Percentiles rank a stretch among this genome's conserved stretches.
These are phyloP conservation scores for Antidorcas marsupialis DNA, from an alignment of 2,113 vertebrate species.

Conservation along the genomic window DNA sequence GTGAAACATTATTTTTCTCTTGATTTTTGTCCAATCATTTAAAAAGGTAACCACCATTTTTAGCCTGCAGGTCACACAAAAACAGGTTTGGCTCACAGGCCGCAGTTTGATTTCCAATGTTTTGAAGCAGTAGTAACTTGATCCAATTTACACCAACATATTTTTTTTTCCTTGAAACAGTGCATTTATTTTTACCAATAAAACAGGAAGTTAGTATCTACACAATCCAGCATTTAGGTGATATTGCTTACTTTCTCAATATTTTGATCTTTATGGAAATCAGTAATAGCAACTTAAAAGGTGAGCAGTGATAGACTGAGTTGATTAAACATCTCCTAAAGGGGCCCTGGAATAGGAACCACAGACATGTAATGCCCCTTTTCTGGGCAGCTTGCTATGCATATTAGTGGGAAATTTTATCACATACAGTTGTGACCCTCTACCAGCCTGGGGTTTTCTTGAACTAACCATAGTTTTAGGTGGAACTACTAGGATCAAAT, in stretches of 20 bases:
- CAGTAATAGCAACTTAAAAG: constrained; percentile 4
- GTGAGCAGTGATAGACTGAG: neutral
- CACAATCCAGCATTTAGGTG: neutral
- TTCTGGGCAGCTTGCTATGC: neutral
- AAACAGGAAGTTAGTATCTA: neutral
- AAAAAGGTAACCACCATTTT: neutral
- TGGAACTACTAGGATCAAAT: neutral
- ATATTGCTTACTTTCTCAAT: neutral
- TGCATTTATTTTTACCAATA: neutral
- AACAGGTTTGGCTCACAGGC: neutral
- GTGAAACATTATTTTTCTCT: neutral
- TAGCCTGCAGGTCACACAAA: neutral
- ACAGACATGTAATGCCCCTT: neutral
- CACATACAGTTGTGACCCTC: neutral
- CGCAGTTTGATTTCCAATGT: neutral
- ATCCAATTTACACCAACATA: neutral
- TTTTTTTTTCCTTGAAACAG: neutral
- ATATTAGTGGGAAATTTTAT: neutral
- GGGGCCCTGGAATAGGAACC: neutral
- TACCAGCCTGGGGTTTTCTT: neutral
- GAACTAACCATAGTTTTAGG: neutral
- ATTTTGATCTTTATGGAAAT: constrained; percentile 17
- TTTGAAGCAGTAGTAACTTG: neutral
- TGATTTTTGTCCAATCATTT: neutral
- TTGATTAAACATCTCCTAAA: neutral